Base-by-base conservation (phyloP, 1,140 invertebrate species). In the Heliothis virescens region DNA sequence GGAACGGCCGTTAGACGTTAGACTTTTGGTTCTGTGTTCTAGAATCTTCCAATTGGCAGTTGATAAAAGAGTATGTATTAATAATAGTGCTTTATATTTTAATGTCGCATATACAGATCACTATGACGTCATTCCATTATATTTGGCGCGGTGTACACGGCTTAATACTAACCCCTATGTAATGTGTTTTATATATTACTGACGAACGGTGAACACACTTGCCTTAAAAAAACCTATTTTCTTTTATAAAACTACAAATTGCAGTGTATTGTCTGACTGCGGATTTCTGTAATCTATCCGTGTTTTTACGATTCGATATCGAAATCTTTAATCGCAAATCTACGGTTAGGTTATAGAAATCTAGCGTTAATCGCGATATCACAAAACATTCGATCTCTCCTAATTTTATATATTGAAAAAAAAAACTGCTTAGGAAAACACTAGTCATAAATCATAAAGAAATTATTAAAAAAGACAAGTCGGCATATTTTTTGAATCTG, bases 401-500 rank as follows among this genome's bases (percentile, higher is more conserved):
- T 73, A 34, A 71, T 21, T 71, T 29, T 71, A 52, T 55, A 74
- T n/a, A 62, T 2, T n/a, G n/a, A n/a, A n/a, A 52, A n/a, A 52
- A 69, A 52, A 13, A 29, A 63, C 50, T 75, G 59, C 74, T 65
- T 76, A 55, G 59, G 50, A 53, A 48, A 74, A 52, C 74, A 52
- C 74, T 76, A 76, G 65, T 69, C 65, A 69, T 69, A 65, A 57
- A 69, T 53, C 65, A 69, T 69, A 69, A 53, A 48, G 34, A 52
- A 69, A 69, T 69, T 69, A 69, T 26, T 11, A 18, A 50, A 69
- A 69, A 69, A 52, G 18, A 52, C 47, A 69, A 26, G 48, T 69
- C 34, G 55, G 72, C 72, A 57, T 73, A 73, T 13, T 62, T 63
- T 75, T 48, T 48, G 9, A 53, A 60, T 53, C 55, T 72, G 63